phyloP scores from a whole-genome alignment of 1,140 invertebrate species.

The Drosophila miranda region DNA sequence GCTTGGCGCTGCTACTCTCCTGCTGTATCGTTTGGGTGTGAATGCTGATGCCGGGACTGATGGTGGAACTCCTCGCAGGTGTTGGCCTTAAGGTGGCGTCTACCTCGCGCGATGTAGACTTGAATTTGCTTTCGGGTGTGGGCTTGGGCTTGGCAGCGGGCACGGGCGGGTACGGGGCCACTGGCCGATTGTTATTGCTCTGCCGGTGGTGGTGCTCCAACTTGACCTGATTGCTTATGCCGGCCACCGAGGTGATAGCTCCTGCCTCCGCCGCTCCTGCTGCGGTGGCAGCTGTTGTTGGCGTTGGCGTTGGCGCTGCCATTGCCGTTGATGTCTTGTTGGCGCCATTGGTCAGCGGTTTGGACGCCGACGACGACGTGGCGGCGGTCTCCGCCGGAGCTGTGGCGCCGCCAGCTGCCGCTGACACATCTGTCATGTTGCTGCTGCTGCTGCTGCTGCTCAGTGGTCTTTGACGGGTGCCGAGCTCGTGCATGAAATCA shows the following conservation, averaged over 20 bases:
- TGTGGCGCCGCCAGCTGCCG: slow-evolving; percentile 51
- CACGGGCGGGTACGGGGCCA: too few relatives aligned
- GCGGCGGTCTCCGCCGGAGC: slow-evolving; percentile 40
- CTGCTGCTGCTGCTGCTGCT: slow-evolving; percentile 29
- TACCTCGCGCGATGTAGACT: slow-evolving; percentile 22
- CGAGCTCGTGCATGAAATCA: slow-evolving; percentile 44
- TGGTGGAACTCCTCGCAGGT: slow-evolving; percentile 30
- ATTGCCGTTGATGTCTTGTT: slow-evolving; percentile 43
- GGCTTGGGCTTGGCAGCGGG: slow-evolving; percentile 4
- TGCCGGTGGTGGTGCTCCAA: slow-evolving; percentile 49
- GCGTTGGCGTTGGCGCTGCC: neutral
- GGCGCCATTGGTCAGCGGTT: slow-evolving; percentile 68
- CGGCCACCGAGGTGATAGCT: slow-evolving; percentile 15
- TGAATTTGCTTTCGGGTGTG: slow-evolving; percentile 21
- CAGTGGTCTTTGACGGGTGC: neutral
- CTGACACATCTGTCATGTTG: slow-evolving; percentile 76
- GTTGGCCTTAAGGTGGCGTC: slow-evolving; percentile 15
- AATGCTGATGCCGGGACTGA: slow-evolving; percentile 16
- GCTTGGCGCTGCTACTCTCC: slow-evolving; percentile 26
- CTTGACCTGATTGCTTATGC: slow-evolving; percentile 52
- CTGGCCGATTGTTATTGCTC: slow-evolving; percentile 66
- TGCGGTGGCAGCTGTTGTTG: slow-evolving; percentile 19
- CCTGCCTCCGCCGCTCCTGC: slow-evolving; percentile 7
- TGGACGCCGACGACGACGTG: slow-evolving; percentile 33
- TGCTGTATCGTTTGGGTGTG: slow-evolving; percentile 29